Base-by-base conservation (phyloP, 2,888 invertebrate genomes). In the Drosophila seclusa region DNA sequence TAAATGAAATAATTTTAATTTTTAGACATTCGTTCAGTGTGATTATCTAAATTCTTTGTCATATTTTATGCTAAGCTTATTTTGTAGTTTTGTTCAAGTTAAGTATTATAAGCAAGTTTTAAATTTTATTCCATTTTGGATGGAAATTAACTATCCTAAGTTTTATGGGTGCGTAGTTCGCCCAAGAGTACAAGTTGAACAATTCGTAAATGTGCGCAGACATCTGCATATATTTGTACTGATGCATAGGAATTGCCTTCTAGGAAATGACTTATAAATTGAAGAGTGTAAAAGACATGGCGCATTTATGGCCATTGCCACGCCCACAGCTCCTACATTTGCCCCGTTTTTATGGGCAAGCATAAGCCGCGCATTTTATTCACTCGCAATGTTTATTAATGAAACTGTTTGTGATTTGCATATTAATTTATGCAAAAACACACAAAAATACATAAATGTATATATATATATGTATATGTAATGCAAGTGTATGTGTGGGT, bases 361-460 rank as follows among this genome's bases (percentile, higher is more conserved):
- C 86, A 86, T 86, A 86, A 90, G 90, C 88, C 83, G 83, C 63
- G 79, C 80, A 77, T 78, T 89, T 83, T 85, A 86, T 78, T 72
- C 81, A 68, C 78, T 80, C 61, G 84, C 89, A 90, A 91, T 90
- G 90, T 91, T 90, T 90, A 90, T 88, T 91, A 90, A 90, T 90
- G 90, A 90, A 90, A 91, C 90, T 78, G 90, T 90, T 88, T 90
- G 90, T 89, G 91, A 91, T 90, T 90, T 90, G 90, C 90, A 90
- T 90, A 90, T 90, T 89, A 91, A 90, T 90, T 90, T 91, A 91
- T 90, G 85, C 91, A 85, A 77, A 87, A 88, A 76, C 64, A 78
- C 78, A 83, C 64, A 75, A 71, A 84, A 71, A 73, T 59, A 79
- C 64, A 85, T 67, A 65, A 38, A 59, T 69, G 53, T 32, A 27